Conservation (phyloP, 2,888 invertebrate species). For the Drosophila neonasuta region DNA sequence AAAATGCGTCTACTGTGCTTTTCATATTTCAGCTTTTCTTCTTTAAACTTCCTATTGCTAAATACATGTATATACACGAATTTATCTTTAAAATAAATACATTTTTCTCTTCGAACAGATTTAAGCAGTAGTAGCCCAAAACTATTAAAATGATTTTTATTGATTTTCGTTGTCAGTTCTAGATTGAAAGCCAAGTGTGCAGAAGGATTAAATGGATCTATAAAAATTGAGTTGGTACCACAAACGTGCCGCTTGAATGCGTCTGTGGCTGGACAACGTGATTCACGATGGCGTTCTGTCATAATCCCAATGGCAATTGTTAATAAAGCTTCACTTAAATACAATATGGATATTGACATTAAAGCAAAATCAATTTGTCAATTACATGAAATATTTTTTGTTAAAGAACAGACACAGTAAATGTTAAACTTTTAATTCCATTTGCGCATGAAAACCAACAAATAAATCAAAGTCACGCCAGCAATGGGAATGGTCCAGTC, state of each 20-base stretch:
- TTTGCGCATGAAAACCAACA: conserved; percentile 64
- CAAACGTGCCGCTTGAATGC: conserved; percentile 21
- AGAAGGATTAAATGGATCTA: conserved; percentile 1
- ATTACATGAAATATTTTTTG: conserved; percentile 53
- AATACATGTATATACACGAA: too few species aligned
- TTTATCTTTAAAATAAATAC: too few species aligned
- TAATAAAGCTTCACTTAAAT: conserved; percentile 51
- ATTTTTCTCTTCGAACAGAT: background rate
- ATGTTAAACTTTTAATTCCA: conserved; percentile 74
- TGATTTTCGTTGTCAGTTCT: background rate
- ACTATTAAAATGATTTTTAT: too few species aligned
- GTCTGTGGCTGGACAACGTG: conserved; percentile 41
- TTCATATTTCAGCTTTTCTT: background rate
- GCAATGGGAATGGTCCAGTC: conserved; percentile 16
- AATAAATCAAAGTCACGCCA: conserved; percentile 73
- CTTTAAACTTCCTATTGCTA: background rate
- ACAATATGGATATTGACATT: conserved; percentile 53
- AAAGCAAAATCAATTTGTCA: conserved; percentile 74
- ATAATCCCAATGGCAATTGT: conserved; percentile 52
- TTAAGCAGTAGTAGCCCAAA: background rate
- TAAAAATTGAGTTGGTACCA: conserved; percentile 20
- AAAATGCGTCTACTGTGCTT: background rate
- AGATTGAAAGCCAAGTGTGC: background rate
- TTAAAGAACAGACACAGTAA: conserved; percentile 40
- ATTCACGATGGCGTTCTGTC: conserved; percentile 56